Percentiles rank a stretch among this genome's conserved stretches.
Evolutionary conservation across 92 coral and sea anemone genomes (phyloP).

Genomic region (Siderastrea radians): DNA sequence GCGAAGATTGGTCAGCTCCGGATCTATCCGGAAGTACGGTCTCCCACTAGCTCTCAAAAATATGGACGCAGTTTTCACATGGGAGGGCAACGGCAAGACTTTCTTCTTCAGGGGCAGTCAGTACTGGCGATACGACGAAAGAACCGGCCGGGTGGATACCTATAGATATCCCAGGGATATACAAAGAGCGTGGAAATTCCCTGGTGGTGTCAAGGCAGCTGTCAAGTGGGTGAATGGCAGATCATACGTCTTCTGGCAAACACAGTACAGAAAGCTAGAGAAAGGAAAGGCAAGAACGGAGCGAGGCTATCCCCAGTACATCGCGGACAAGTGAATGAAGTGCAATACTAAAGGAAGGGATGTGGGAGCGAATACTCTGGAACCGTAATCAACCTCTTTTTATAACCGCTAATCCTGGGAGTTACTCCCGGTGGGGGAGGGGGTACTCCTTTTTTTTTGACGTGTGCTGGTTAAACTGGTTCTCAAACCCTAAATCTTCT

Average conservation of each 20-base stretch:
- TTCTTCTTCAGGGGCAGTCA: constrained; percentile 82
- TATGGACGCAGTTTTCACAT: constrained; percentile 88
- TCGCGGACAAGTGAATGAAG: constrained; percentile 76
- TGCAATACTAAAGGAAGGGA: constrained; percentile 50
- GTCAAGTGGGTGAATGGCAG: constrained; percentile 70
- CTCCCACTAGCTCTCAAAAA: constrained; percentile 66
- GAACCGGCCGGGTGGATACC: constrained; percentile 54
- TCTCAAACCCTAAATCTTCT: no score
- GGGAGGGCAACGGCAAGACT: constrained; percentile 88
- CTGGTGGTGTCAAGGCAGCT: constrained; percentile 80
- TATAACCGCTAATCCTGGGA: no score
- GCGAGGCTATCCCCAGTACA: constrained; percentile 51
- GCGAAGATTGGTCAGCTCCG: constrained; percentile 44
- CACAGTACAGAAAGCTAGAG: constrained; percentile 29
- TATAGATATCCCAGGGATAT: constrained; percentile 79
- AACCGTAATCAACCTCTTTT: neutral
- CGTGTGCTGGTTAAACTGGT: no score
- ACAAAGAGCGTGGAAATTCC: constrained; percentile 67
- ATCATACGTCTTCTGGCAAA: constrained; percentile 66
- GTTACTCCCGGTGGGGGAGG: no score
- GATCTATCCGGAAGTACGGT: constrained; percentile 62
- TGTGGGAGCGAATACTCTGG: neutral
- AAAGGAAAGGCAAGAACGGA: constrained; percentile 17
- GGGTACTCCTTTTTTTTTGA: no score
- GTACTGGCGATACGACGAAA: constrained; percentile 88